Evolutionary conservation across 1,140 invertebrate genomes (phyloP).

Genomic region (Batillaria attramentaria): DNA sequence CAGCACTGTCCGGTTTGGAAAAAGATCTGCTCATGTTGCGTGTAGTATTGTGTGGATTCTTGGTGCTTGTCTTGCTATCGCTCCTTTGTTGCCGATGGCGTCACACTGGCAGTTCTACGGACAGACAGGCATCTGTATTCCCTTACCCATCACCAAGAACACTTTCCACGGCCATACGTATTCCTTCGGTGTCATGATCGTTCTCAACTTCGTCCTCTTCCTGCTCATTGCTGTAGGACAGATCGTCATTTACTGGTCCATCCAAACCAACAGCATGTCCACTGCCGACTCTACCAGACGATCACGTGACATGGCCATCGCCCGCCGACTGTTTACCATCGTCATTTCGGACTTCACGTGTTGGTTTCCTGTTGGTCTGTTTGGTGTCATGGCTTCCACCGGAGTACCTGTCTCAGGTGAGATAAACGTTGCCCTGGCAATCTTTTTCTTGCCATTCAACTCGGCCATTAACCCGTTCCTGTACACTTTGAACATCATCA

Average conservation of each 20-base stretch:
- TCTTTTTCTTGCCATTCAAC: constrained; percentile 50
- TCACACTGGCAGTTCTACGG: constrained; percentile 39
- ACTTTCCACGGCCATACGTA: constrained; percentile 38
- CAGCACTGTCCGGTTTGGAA: neutral
- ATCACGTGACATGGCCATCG: constrained; percentile 34
- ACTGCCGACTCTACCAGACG: constrained; percentile 7
- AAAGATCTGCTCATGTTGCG: constrained; percentile 36
- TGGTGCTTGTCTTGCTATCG: constrained; percentile 39
- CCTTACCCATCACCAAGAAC: constrained; percentile 39
- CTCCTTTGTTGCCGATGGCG: constrained; percentile 33
- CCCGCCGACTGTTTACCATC: constrained; percentile 35
- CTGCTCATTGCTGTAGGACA: constrained; percentile 43
- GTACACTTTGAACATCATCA: constrained; percentile 38
- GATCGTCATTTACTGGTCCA: constrained; percentile 38
- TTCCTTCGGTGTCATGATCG: constrained; percentile 41
- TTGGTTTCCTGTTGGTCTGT: constrained; percentile 25
- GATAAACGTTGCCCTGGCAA: constrained; percentile 44
- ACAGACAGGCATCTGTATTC: constrained; percentile 43
- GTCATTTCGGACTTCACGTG: constrained; percentile 38
- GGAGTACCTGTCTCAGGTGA: constrained; percentile 42
- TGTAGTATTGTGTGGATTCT: constrained; percentile 32
- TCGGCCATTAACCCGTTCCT: constrained; percentile 44
- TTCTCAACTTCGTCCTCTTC: constrained; percentile 45
- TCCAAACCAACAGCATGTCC: constrained; percentile 14
- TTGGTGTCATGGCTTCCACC: constrained; percentile 33